phyloP scores from a whole-genome alignment of 2,888 invertebrate species.

The Mylabris sibirica region DNA sequence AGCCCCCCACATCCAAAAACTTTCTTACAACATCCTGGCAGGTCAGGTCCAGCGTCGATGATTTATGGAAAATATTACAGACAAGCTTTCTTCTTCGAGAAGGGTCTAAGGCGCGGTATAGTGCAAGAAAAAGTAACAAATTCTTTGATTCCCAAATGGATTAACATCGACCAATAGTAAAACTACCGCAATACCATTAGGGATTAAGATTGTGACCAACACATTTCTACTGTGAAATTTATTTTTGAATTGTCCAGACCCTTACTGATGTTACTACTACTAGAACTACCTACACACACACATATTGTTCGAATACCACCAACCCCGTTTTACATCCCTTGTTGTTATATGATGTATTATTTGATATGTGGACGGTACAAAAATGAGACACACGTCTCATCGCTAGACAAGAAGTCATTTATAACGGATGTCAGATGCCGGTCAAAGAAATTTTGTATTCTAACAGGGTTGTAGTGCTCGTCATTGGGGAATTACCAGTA shows the following conservation, averaged over 20 bases:
- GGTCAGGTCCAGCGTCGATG: constrained; percentile 59
- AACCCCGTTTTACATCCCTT: constrained; percentile 16
- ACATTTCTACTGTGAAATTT: constrained; percentile 55
- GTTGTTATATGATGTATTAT: constrained; percentile 37
- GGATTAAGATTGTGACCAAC: constrained; percentile 54
- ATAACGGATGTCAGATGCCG: constrained; percentile 52
- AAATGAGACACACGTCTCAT: constrained; percentile 46
- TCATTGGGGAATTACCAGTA: constrained; percentile 42
- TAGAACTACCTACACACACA: too few species aligned
- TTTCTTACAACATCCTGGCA: constrained; percentile 54
- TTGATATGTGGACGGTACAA: constrained; percentile 41
- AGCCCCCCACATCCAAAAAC: constrained; percentile 45
- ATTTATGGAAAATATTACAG: constrained; percentile 64
- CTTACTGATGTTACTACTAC: constrained; percentile 19
- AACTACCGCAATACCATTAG: constrained; percentile 48
- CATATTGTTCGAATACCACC: neutral
- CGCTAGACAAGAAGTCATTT: constrained; percentile 47
- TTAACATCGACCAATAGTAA: constrained; percentile 45
- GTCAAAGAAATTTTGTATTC: constrained; percentile 54
- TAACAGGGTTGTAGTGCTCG: constrained; percentile 36
- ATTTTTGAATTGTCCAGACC: constrained; percentile 52
- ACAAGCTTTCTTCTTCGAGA: constrained; percentile 39
- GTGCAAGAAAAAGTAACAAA: constrained; percentile 58
- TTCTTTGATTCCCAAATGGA: constrained; percentile 54
- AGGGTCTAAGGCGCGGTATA: constrained; percentile 30